phyloP scores from a whole-genome alignment of 2,888 invertebrate genomes.

The Amphiduros pacificus region DNA sequence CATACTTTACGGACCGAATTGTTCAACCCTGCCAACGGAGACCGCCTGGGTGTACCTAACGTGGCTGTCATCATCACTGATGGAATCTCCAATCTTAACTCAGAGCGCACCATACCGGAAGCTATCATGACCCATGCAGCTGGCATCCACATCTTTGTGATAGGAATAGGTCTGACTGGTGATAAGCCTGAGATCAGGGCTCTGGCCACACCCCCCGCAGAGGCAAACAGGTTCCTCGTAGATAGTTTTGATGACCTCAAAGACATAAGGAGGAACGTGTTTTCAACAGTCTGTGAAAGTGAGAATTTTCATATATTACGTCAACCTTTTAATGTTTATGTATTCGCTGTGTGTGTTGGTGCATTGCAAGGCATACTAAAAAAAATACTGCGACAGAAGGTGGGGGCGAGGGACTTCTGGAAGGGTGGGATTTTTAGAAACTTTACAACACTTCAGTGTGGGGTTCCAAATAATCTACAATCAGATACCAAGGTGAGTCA shows the following conservation, averaged over 20 bases:
- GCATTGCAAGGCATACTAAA: no score
- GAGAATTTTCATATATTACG: no score
- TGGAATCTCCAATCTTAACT: conserved; percentile 30
- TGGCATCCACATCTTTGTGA: conserved; percentile 32
- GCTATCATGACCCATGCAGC: conserved; percentile 23
- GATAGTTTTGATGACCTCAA: conserved; percentile 20
- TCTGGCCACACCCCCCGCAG: conserved; percentile 16
- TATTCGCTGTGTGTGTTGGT: no score
- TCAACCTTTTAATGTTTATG: no score
- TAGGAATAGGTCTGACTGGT: conserved; percentile 32
- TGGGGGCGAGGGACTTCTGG: no score
- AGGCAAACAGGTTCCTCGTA: conserved; percentile 20
- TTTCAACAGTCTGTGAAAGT: conserved; percentile 26
- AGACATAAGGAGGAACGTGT: conserved; percentile 18
- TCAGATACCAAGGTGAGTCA: no score
- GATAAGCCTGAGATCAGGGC: conserved; percentile 12
- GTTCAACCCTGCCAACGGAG: conserved; percentile 26
- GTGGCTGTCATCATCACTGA: conserved; percentile 39
- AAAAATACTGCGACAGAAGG: no score
- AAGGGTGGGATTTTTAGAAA: no score
- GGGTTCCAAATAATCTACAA: no score
- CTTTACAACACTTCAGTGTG: no score
- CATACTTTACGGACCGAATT: conserved; percentile 18
- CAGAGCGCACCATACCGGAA: conserved; percentile 30
- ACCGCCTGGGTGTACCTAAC: conserved; percentile 34